Conservation (phyloP, 2,113 vertebrate species). For the Phoxinus phoxinus region DNA sequence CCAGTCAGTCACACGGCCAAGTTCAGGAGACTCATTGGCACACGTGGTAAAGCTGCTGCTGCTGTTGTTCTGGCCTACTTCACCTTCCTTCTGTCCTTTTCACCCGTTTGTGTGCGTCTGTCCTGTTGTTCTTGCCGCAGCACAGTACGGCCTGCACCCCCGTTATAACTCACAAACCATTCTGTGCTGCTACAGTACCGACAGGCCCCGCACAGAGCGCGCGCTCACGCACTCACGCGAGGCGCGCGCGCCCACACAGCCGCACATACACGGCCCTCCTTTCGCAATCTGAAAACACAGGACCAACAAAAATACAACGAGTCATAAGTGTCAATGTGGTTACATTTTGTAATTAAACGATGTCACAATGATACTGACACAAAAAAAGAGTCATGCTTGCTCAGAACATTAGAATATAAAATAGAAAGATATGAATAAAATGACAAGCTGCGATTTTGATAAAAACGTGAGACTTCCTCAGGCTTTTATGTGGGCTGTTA, state of each 20-base stretch:
- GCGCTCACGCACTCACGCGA: conserved; percentile 9
- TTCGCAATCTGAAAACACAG: conserved; percentile 36
- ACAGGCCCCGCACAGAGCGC: conserved; percentile 69
- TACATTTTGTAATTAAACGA: background rate
- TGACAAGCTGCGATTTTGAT: background rate
- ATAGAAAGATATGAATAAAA: background rate
- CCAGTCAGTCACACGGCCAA: conserved; percentile 65
- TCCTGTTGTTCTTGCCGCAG: conserved; percentile 90
- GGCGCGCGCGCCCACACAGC: background rate
- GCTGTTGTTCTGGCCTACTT: conserved; percentile 40
- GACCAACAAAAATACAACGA: background rate
- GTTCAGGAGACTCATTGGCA: conserved; percentile 37
- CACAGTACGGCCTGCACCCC: conserved; percentile 92
- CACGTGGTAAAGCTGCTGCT: background rate
- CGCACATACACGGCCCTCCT: background rate
- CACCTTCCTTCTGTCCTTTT: conserved; percentile 27
- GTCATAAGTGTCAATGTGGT: background rate
- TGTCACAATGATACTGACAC: background rate
- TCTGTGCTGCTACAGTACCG: conserved; percentile 93
- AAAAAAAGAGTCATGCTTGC: background rate
- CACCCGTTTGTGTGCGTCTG: conserved; percentile 57
- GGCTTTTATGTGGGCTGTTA: background rate
- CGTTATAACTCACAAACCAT: conserved; percentile 91
- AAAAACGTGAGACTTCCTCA: background rate
- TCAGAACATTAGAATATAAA: background rate